Conservation (phyloP, 2,113 vertebrate species). For the Riparia riparia region DNA sequence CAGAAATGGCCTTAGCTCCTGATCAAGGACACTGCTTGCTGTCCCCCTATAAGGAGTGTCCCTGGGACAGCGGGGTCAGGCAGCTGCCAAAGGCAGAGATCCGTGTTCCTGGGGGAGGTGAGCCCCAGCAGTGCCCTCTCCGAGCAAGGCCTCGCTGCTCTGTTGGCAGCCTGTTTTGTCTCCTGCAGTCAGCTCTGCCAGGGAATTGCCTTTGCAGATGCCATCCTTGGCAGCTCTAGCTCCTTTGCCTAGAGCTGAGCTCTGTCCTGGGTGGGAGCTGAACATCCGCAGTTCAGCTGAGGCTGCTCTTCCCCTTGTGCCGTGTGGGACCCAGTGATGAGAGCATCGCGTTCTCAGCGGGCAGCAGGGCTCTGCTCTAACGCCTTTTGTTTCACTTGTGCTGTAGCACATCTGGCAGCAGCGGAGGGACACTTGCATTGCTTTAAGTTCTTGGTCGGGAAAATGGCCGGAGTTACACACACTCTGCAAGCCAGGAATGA, state of each 20-base stretch:
- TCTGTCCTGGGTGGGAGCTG: not conserved
- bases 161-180: not conserved
- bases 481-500: slow-evolving; percentile 80
- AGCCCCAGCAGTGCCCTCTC: not conserved
- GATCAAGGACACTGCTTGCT: not conserved
- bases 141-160: not conserved
- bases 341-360: not conserved
- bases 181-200: not conserved
- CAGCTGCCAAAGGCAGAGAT: not conserved
- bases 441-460: slow-evolving; percentile 80
- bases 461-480: slow-evolving; percentile 43
- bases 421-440: slow-evolving; percentile 83
- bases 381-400: not conserved
- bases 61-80: not conserved
- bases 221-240: not conserved
- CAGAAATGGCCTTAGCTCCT: not conserved
- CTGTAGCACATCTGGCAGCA: slow-evolving; percentile 80
- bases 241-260: not conserved
- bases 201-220: not conserved
- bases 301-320: not conserved
- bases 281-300: not conserved
- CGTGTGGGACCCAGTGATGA: not conserved
- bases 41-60: not conserved
- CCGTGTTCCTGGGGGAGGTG: not conserved
- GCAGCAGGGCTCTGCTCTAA: not conserved